Percentiles rank a stretch among this genome's conserved stretches.
Conservation (phyloP, 1,140 invertebrate genomes). For the Prorops nasuta region DNA sequence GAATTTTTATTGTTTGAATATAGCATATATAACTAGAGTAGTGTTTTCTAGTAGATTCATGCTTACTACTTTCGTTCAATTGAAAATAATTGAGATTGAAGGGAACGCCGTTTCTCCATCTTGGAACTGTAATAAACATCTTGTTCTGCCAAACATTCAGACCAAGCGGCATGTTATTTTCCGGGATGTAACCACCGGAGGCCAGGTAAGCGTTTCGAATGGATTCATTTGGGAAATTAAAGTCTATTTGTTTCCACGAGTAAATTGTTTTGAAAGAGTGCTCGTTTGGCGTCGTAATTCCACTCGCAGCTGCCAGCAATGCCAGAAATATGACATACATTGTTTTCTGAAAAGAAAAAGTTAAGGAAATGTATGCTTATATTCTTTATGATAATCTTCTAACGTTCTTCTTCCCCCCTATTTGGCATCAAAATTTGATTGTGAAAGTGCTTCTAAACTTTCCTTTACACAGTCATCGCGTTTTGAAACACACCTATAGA, state of each 20-base stretch:
- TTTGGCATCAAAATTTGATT: too few species aligned
- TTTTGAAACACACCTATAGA: too few species aligned
- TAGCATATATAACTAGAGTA: too few species aligned
- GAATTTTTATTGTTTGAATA: too few species aligned
- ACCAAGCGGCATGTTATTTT: slow-evolving; percentile 73
- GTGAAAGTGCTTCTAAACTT: too few species aligned
- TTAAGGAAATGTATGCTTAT: not conserved
- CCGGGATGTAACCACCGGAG: slow-evolving; percentile 63
- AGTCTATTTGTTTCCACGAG: slow-evolving; percentile 68
- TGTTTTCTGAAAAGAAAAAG: slow-evolving; percentile 15
- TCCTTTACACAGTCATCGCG: too few species aligned
- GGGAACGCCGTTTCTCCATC: slow-evolving; percentile 73
- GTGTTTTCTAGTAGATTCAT: too few species aligned
- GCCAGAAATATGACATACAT: slow-evolving; percentile 21
- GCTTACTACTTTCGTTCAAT: too few species aligned
- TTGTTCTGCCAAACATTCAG: slow-evolving; percentile 73
- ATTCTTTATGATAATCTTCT: too few species aligned
- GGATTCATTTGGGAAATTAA: slow-evolving; percentile 65
- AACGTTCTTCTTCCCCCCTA: too few species aligned
- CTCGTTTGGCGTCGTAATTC: slow-evolving; percentile 8
- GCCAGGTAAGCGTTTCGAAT: slow-evolving; percentile 62
- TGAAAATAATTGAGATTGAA: slow-evolving; percentile 70
- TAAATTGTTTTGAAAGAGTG: slow-evolving; percentile 59
- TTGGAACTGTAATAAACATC: slow-evolving; percentile 74
- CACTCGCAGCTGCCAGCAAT: slow-evolving; percentile 23